A percentile compares a stretch with the other conserved stretches of the same genome.
Conservation (phyloP, 2,888 invertebrate genomes). For the Tachina grossa region DNA sequence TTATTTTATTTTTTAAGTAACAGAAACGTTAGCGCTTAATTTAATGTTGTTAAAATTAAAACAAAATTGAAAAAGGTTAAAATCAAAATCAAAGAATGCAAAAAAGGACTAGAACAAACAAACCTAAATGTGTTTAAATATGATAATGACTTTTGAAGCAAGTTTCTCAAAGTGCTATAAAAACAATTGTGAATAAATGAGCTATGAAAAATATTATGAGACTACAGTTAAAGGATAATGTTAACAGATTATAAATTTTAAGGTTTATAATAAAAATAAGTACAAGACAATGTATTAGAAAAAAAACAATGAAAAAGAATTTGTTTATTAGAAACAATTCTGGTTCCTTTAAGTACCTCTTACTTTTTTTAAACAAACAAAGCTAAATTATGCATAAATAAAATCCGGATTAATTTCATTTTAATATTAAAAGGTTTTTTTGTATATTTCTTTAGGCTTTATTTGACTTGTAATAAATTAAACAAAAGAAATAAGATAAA, state of each 20-base stretch:
- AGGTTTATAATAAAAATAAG: not conserved
- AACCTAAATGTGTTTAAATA: slow-evolving; percentile 57
- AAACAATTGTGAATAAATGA: slow-evolving; percentile 34
- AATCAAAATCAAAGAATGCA: not conserved
- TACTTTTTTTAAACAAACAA: no score
- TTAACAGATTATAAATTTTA: not conserved
- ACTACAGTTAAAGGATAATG: slow-evolving; percentile 15
- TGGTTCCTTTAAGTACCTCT: no score
- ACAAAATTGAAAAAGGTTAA: not conserved
- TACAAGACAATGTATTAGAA: no score
- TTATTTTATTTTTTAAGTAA: not conserved
- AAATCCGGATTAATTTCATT: not conserved
- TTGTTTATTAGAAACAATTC: no score
- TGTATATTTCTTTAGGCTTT: not conserved
- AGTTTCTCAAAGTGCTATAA: slow-evolving; percentile 47
- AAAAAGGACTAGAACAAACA: slow-evolving; percentile 34
- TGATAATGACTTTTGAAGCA: slow-evolving; percentile 56
- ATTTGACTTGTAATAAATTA: not conserved
- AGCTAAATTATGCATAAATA: not conserved
- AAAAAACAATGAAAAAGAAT: not conserved
- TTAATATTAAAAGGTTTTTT: not conserved
- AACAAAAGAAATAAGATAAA: no score
- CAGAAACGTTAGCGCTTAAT: slow-evolving; percentile 28
- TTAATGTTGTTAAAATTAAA: not conserved
- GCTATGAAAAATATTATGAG: slow-evolving; percentile 13